Percentiles rank a stretch among this genome's conserved stretches.
Evolutionary conservation across 1,140 invertebrate genomes (phyloP).

Genomic region (Ooceraea biroi): DNA sequence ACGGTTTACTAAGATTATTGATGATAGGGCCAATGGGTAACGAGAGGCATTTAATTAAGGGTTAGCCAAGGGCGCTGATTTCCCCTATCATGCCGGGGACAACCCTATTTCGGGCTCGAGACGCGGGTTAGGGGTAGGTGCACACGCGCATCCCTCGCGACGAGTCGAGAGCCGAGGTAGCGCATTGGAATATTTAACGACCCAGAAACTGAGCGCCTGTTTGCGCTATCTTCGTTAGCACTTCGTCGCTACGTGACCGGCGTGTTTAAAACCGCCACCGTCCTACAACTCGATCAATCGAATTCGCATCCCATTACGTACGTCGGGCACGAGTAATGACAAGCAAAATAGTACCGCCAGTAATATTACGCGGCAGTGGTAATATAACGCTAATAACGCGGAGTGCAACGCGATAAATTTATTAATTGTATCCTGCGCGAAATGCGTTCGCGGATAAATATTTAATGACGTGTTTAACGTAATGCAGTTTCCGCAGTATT

Average conservation of each 20-base stretch:
- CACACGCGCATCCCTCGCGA: slow-evolving; percentile 24
- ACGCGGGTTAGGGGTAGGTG: not conserved
- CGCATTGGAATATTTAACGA: slow-evolving; percentile 63
- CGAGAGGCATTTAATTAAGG: slow-evolving; percentile 57
- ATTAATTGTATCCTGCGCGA: slow-evolving; percentile 22
- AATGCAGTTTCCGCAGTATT: slow-evolving; percentile 21
- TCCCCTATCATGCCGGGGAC: slow-evolving; percentile 52
- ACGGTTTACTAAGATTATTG: slow-evolving; percentile 57
- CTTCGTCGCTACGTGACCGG: slow-evolving; percentile 51
- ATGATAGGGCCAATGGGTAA: slow-evolving; percentile 48
- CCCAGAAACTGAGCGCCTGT: slow-evolving; percentile 52
- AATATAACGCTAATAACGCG: slow-evolving; percentile 38
- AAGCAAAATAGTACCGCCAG: slow-evolving; percentile 32
- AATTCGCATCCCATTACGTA: slow-evolving; percentile 45
- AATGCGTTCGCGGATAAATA: slow-evolving; percentile 37
- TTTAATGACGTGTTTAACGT: slow-evolving; percentile 44
- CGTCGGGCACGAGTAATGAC: slow-evolving; percentile 47
- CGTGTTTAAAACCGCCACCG: slow-evolving; percentile 36
- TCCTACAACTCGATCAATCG: slow-evolving; percentile 38
- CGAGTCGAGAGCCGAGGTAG: not conserved
- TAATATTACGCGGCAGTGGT: slow-evolving; percentile 24
- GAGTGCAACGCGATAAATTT: slow-evolving; percentile 34
- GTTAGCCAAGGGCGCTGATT: slow-evolving; percentile 55
- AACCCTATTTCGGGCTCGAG: slow-evolving; percentile 43
- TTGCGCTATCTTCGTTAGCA: slow-evolving; percentile 59